A percentile compares a stretch with the other conserved stretches of the same genome.
Evolutionary conservation across 2,797 vertebrate species (phyloP).

Genomic region (Danio choprae): DNA sequence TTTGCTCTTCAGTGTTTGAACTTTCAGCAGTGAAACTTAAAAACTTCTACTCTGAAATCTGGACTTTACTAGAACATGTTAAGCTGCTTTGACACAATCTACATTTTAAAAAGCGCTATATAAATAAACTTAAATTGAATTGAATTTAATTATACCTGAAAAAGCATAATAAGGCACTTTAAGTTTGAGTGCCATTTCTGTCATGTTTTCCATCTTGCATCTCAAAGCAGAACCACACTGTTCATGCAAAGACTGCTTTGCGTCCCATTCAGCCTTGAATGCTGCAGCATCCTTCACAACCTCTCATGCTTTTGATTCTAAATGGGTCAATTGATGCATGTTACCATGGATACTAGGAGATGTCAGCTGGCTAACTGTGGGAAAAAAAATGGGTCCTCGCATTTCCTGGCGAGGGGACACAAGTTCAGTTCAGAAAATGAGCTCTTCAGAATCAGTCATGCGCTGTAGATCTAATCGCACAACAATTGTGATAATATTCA

Average conservation of each 20-base stretch:
- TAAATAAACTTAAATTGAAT: no score
- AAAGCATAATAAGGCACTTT: no score
- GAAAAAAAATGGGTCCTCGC: conserved; percentile 38
- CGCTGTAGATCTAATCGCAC: neutral
- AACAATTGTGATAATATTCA: neutral
- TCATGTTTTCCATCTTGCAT: no score
- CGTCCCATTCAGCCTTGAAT: neutral
- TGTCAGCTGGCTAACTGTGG: conserved; percentile 52
- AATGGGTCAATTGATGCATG: conserved; percentile 60
- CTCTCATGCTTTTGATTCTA: conserved; percentile 54
- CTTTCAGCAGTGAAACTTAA: no score
- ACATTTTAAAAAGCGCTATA: no score
- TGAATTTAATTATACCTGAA: no score
- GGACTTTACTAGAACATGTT: no score
- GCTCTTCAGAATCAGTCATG: conserved; percentile 9
- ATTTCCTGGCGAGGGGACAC: conserved; percentile 18
- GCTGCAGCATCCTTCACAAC: conserved; percentile 25
- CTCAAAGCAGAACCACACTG: no score
- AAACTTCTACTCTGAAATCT: no score
- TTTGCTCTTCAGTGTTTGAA: no score
- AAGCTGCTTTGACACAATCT: no score
- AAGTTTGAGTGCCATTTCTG: no score
- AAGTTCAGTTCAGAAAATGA: conserved; percentile 34
- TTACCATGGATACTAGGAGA: conserved; percentile 57
- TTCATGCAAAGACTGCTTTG: neutral